phyloP scores from a whole-genome alignment of 1,140 invertebrate genomes.

The Drosophila hydei region DNA sequence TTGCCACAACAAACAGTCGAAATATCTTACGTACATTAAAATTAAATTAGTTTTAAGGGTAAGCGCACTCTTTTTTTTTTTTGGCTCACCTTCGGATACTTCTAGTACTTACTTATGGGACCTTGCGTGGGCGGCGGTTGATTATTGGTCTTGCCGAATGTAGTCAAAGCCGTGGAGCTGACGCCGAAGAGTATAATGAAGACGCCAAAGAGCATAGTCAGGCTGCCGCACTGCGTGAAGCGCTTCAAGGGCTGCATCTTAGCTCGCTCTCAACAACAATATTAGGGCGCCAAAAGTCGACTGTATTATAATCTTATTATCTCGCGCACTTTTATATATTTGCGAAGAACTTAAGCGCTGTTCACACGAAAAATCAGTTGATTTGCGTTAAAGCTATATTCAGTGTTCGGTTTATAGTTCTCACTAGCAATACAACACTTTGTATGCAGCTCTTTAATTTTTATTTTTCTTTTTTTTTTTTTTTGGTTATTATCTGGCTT shows the following conservation, averaged over 20 bases:
- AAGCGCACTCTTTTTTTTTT: conserved; percentile 25
- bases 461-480: background rate
- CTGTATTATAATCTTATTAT: too few relatives aligned
- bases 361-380: too few relatives aligned
- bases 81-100: conserved; percentile 18
- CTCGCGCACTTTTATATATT: too few relatives aligned
- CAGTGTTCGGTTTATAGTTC: background rate
- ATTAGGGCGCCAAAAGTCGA: conserved; percentile 22
- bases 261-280: conserved; percentile 8
- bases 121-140: conserved; percentile 86
- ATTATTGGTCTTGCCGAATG: conserved; percentile 88
- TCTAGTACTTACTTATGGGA: conserved; percentile 83
- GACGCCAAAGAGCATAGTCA: conserved; percentile 83
- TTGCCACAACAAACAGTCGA: too few relatives aligned
- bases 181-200: conserved; percentile 83
- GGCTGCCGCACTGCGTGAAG: conserved; percentile 83
- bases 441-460: background rate
- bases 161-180: conserved; percentile 87
- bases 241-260: conserved; percentile 83
- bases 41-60: background rate
- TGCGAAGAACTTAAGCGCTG: too few relatives aligned
- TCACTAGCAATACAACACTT: conserved; percentile 17
- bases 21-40: background rate
- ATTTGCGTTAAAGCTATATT: too few relatives aligned
- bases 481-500: conserved; percentile 2